These are phyloP conservation scores for Sesamia inferens DNA, from an alignment of 2,888 invertebrate species.

Conservation along the genomic window DNA sequence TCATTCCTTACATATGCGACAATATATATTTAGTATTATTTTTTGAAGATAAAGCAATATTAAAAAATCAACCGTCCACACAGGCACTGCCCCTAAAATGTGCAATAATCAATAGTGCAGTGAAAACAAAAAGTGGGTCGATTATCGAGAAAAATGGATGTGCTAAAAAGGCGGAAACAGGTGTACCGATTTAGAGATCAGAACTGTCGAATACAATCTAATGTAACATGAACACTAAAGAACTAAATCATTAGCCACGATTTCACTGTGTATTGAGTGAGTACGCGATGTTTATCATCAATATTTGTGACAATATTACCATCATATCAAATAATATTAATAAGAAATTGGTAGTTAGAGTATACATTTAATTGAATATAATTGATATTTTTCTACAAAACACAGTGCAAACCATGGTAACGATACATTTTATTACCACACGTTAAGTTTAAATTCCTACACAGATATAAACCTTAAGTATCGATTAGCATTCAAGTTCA, in stretches of 20 bases:
- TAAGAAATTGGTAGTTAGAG: constrained; percentile 26
- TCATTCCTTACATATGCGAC: neutral
- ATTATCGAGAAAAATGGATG: constrained; percentile 75
- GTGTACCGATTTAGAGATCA: constrained; percentile 79
- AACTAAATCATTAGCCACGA: constrained; percentile 85
- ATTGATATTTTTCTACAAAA: constrained; percentile 53
- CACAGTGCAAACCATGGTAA: constrained; percentile 78
- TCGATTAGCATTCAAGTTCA: constrained; percentile 88
- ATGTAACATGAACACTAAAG: constrained; percentile 89
- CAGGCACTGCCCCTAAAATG: constrained; percentile 37
- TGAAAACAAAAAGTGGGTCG: constrained; percentile 75
- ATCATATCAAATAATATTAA: constrained; percentile 35
- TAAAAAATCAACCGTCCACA: constrained; percentile 40
- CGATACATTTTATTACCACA: constrained; percentile 84
- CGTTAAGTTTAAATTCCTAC: constrained; percentile 88
- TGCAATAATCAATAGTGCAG: constrained; percentile 69
- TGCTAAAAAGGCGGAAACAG: constrained; percentile 83
- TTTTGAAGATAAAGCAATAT: constrained; percentile 6
- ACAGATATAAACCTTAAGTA: constrained; percentile 89
- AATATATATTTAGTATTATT: neutral
- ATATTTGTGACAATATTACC: constrained; percentile 35
- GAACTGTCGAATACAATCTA: constrained; percentile 86
- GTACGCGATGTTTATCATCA: constrained; percentile 22
- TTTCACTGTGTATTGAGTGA: constrained; percentile 67
- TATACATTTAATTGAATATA: constrained; percentile 55